Evolutionary conservation across 2,113 vertebrate species (phyloP), one percentile per base, ranked within the genome.

Genomic region (Neofelis nebulosa): DNA sequence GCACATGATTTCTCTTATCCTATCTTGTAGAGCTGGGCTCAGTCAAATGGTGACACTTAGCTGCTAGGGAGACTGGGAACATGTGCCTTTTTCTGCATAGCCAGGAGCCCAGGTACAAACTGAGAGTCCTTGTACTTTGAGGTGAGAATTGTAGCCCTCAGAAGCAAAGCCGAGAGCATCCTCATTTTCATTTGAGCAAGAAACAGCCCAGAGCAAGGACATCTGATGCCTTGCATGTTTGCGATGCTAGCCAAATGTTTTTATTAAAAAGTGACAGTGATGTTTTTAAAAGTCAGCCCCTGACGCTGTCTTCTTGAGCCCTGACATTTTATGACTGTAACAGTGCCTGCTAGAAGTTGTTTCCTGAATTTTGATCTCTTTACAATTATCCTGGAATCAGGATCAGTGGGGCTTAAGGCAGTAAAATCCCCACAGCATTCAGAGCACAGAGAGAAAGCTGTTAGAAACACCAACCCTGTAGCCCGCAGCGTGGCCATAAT

Each of bases 311-410:
- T 93, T 84, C 82, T 66, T n/a, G 82, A 95, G 61, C 33, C 78
- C n/a, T 95, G 91, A 94, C 89, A 91, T 96, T 94, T 91, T 86
- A 18, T 18, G 65, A 71, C 63, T 73, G 13, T 65, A 85, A 33
- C 45, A 50, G 57, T 27, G 61, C 66, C 29, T 55, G 16, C 48
- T 13, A 33, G 27, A n/a, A 57, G 71, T 12, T 74, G 66, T 89
- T 93, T 41, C n/a, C 97, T 93, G 89, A 84, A 82, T 96, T 91
- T 41, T 63, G 61, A 95, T 98, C 50, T 80, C 55, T 71, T 89
- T 15, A 36, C 25, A 89, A 65, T 94, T 82, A 79, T 48, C 5
- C 14, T 66, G 7, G 71, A 79, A 84, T 82, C 61, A 18, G 15
- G 15, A 15, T 21, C 15, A 19, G 0, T 27, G 23, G 66, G 63